phyloP scores from a whole-genome alignment of 2,113 vertebrate genomes.

The Paedocypris sp. region DNA sequence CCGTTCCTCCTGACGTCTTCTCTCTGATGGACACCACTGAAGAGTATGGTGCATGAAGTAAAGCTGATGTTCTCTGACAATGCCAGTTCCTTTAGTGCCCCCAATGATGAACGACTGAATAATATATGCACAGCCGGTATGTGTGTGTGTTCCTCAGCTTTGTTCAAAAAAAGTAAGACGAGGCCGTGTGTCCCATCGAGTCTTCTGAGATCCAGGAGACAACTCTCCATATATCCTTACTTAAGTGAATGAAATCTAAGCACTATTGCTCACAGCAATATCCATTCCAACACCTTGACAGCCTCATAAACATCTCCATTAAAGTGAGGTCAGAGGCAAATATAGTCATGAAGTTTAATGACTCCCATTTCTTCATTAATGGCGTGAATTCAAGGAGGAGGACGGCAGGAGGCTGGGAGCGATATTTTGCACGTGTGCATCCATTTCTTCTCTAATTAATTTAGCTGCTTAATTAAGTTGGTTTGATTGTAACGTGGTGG shows the following conservation, averaged over 20 bases:
- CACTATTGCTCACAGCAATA: neutral
- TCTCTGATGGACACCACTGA: conserved; percentile 23
- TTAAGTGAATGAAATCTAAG: neutral
- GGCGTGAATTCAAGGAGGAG: conserved; percentile 1
- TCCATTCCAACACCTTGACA: neutral
- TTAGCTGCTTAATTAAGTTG: conserved; percentile 31
- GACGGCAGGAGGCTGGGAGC: conserved; percentile 13
- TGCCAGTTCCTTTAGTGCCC: neutral
- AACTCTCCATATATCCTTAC: neutral
- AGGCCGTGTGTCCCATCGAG: too few species aligned
- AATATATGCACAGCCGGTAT: conserved; percentile 1
- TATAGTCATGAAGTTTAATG: conserved; percentile 16
- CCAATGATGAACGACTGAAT: neutral
- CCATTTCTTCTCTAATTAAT: conserved; percentile 36
- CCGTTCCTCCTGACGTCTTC: conserved; percentile 22
- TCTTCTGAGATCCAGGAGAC: neutral
- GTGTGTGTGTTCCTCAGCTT: neutral
- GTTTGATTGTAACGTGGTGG: conserved; percentile 38
- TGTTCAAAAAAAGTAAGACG: too few species aligned
- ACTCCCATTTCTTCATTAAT: conserved; percentile 21
- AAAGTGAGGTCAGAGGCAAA: conserved; percentile 24
- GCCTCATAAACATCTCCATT: conserved; percentile 11
- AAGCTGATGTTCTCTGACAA: conserved; percentile 7
- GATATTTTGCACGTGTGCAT: conserved; percentile 27
- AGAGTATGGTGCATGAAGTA: neutral